Conservation (phyloP, 92 coral and sea anemone species). For the Siderastrea siderea region DNA sequence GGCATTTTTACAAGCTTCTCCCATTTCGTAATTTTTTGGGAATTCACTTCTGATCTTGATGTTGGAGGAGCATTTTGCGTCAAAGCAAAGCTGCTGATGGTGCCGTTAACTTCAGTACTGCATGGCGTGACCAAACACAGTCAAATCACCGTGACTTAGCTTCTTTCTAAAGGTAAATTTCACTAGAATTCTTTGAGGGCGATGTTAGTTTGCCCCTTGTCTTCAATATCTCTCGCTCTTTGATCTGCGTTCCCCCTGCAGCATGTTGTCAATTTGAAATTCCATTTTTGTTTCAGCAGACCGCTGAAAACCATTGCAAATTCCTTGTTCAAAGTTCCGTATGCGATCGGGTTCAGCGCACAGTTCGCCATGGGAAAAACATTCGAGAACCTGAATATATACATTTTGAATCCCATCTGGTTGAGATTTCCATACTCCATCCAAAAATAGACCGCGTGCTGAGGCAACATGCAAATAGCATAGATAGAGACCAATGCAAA, state of each 20-base stretch:
- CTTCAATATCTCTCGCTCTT: not conserved
- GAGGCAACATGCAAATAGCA: conserved; percentile 90
- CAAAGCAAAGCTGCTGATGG: too few species aligned
- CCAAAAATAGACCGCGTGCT: conserved; percentile 92
- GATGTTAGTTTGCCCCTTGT: not conserved
- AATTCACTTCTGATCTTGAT: too few species aligned
- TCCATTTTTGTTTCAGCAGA: conserved; percentile 47
- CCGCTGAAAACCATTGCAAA: conserved; percentile 80
- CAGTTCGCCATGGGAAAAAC: conserved; percentile 96
- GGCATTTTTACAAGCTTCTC: too few species aligned
- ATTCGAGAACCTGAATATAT: conserved; percentile 89
- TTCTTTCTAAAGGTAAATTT: not conserved
- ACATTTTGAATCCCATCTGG: conserved; percentile 79
- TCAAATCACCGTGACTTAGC: too few species aligned
- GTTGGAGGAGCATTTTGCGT: too few species aligned
- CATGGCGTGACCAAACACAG: too few species aligned
- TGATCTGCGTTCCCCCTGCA: conserved; percentile 11
- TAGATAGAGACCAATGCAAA: conserved; percentile 83
- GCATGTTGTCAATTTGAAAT: not conserved
- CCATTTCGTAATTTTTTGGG: too few species aligned
- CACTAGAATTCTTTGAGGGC: not conserved
- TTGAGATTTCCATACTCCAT: conserved; percentile 84
- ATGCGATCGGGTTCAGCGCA: conserved; percentile 91
- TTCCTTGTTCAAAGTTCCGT: conserved; percentile 89
- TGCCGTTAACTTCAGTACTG: too few species aligned